Evolutionary conservation across 2,797 vertebrate species (phyloP).

Genomic region (Zenarchopterus dispar): DNA sequence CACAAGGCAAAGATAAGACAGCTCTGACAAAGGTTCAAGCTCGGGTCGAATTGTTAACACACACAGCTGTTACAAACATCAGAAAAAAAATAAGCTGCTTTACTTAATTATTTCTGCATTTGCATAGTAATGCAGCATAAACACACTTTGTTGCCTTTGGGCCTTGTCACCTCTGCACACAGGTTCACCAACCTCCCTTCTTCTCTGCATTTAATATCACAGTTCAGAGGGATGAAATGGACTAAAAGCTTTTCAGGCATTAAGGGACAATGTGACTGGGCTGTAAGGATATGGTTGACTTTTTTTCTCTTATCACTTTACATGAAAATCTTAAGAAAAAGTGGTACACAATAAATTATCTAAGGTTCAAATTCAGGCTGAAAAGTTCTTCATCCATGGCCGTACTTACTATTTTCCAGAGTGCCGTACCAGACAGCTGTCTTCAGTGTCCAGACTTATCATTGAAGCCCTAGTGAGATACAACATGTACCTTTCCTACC

Average conservation of each 20-base stretch:
- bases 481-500: constrained; percentile 54
- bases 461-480: constrained; percentile 54
- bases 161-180: constrained; percentile 41
- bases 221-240: constrained; percentile 18
- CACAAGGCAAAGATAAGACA: constrained; percentile 63
- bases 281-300: neutral
- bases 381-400: constrained; percentile 16
- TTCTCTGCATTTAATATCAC: constrained; percentile 15
- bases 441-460: constrained; percentile 41
- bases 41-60: constrained; percentile 65
- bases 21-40: constrained; percentile 67
- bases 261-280: neutral
- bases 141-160: constrained; percentile 52
- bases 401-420: constrained; percentile 1
- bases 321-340: constrained; percentile 9
- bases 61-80: constrained; percentile 60
- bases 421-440: constrained; percentile 30
- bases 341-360: constrained; percentile 8
- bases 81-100: constrained; percentile 58
- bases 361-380: constrained; percentile 4
- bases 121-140: constrained; percentile 66
- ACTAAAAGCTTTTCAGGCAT: constrained; percentile 16
- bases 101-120: constrained; percentile 66
- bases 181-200: constrained; percentile 24
- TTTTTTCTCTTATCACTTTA: neutral